Evolutionary conservation across 2,797 vertebrate species (phyloP), one percentile per base, ranked within the genome.

Genomic region (Echiichthys vipera): DNA sequence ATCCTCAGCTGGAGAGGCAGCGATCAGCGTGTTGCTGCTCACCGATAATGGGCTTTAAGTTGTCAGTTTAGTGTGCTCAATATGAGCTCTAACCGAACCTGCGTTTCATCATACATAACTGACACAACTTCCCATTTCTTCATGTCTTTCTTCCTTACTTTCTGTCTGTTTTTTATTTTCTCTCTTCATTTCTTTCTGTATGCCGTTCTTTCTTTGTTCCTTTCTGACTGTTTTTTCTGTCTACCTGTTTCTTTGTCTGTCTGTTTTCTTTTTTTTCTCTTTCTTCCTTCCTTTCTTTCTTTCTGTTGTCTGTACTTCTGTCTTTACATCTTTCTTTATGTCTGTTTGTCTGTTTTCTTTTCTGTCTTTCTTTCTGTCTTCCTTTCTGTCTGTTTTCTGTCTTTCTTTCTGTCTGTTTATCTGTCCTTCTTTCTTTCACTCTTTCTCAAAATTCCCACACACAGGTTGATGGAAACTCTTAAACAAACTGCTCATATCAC

Each of bases 31-130:
- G 61, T 65, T 64, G 81, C 81, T 42, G 54, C 74, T 73, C 50
- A 34, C 20, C 74, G 83, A 86, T 83, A 74, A 86, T 64, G 56
- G 39, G 39, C 73, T 79, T 80, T 51, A 40, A 71, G 77, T 30
- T 58, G 78, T 79, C 71, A 36, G 49, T 73, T 77, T 29, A 70
- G 29, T 11, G 9, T n/a, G 50, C 34, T 71, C 46, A 20, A 10
- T n/a, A 14, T 50, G 70, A 77, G 62, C 50, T 65, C 2, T 25
- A 51, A 39, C n/a, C 2, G 17, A 20, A 36, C 24, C 10, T 0
- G 3, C 6, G 7, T 20, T 15, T 65, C 51, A 20, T n/a, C 46
- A 4, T 1, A 7, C 25, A 13, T 17, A 17, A 51, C 25, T 3
- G 0, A 22, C 22, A 8, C 3, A 0, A 53, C 32, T 18, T 54